Percentiles rank a stretch among this genome's conserved stretches.
These are phyloP conservation scores for Copsychus sechellarum DNA, from an alignment of 2,113 vertebrate species.

Conservation along the genomic window DNA sequence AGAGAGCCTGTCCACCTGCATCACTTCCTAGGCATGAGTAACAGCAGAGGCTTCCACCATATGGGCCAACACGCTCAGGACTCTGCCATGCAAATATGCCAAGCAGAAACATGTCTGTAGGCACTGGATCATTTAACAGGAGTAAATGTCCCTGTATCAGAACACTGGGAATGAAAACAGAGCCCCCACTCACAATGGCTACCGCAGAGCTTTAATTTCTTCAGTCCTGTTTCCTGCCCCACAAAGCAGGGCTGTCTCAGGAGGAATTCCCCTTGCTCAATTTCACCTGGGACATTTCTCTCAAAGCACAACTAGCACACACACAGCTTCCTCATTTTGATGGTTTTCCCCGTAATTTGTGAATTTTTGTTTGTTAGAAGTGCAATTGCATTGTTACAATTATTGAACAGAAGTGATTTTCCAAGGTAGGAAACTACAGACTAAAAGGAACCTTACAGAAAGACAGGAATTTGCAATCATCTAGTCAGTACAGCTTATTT, in stretches of 20 bases:
- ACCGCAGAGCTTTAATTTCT: background rate
- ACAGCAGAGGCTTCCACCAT: background rate
- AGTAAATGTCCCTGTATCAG: background rate
- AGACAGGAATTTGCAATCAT: background rate
- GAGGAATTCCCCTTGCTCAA: background rate
- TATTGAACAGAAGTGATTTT: background rate
- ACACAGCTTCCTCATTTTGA: background rate
- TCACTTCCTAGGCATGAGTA: background rate
- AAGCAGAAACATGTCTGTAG: background rate
- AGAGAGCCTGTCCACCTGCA: background rate
- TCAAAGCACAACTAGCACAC: background rate
- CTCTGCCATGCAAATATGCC: background rate
- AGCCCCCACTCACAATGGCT: accelerated
- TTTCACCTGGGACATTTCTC: background rate
- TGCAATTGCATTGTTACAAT: background rate
- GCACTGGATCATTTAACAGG: accelerated
- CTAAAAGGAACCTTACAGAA: background rate
- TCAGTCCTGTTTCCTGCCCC: background rate
- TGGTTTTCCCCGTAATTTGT: background rate
- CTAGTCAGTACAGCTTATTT: background rate
- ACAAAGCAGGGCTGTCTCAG: accelerated
- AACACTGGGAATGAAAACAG: background rate
- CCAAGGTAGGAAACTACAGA: background rate
- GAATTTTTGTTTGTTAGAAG: background rate
- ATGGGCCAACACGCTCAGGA: background rate